Evolutionary conservation across 2,888 invertebrate genomes (phyloP).

Genomic region (Leptopilina myrica): DNA sequence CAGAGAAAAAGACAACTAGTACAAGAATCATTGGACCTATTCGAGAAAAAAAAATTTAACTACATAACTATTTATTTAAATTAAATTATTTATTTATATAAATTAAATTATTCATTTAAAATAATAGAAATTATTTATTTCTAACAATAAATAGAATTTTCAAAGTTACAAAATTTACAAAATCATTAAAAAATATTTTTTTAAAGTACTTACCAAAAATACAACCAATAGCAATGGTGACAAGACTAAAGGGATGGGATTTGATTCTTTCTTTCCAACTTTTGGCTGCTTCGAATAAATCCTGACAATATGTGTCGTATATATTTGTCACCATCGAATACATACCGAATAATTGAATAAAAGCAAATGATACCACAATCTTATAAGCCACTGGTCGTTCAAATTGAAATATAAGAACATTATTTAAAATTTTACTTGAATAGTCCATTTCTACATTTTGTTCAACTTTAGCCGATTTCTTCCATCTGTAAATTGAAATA

Average conservation of each 20-base stretch:
- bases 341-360: conserved; percentile 14
- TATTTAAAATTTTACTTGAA: conserved; percentile 7
- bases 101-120: too few relatives aligned
- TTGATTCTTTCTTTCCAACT: neutral
- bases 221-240: neutral
- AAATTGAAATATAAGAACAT: conserved; percentile 22
- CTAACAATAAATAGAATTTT: neutral
- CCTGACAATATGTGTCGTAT: neutral
- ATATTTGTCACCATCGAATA: neutral
- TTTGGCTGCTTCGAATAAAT: neutral
- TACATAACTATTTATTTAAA: too few relatives aligned
- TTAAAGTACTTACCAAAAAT: conserved; percentile 4
- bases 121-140: too few relatives aligned
- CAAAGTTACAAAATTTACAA: neutral
- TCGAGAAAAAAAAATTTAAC: neutral
- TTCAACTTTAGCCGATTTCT: neutral
- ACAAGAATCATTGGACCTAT: neutral
- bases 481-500: conserved; percentile 14
- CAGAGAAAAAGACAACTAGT: neutral
- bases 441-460: too few relatives aligned
- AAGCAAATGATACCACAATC: neutral
- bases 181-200: neutral
- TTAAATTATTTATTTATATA: too few relatives aligned
- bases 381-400: neutral
- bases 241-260: neutral